A percentile compares a stretch with the other conserved stretches of the same genome.
Conservation (phyloP, 2,888 invertebrate species). For the Bugula neritina region DNA sequence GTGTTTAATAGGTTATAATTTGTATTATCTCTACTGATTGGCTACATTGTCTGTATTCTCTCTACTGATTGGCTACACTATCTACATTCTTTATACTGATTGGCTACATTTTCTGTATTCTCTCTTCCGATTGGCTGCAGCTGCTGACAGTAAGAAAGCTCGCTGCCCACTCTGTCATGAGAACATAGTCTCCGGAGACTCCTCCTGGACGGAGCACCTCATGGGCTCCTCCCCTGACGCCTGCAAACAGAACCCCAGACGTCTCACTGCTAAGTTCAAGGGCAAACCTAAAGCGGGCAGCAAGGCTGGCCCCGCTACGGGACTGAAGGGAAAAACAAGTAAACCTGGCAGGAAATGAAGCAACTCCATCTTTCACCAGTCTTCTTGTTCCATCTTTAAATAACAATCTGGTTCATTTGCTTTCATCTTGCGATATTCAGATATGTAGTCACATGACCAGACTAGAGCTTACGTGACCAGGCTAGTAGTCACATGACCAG, state of each 20-base stretch:
- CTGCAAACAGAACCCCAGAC: slow-evolving; percentile 50
- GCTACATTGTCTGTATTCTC: neutral
- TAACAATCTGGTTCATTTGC: no score
- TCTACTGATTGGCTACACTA: no score
- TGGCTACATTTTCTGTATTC: neutral
- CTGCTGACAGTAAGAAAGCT: slow-evolving; percentile 54
- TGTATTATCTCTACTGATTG: neutral
- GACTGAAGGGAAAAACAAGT: neutral
- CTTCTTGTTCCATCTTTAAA: no score
- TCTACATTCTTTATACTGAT: no score
- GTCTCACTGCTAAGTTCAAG: slow-evolving; percentile 41
- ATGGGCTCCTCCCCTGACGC: slow-evolving; percentile 43
- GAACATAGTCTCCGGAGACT: slow-evolving; percentile 66
- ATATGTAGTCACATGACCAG: no score
- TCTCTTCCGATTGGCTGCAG: no score
- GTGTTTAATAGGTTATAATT: no score
- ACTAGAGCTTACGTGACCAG: no score
- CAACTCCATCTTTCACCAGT: no score
- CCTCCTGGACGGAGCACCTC: slow-evolving; percentile 65
- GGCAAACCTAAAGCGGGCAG: neutral
- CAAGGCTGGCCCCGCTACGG: neutral
- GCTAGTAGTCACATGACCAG: no score
- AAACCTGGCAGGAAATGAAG: slow-evolving; percentile 6
- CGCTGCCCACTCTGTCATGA: slow-evolving; percentile 80
- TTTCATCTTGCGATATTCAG: no score